Evolutionary conservation across 2,888 invertebrate genomes (phyloP), one percentile per base, ranked within the genome.

Genomic region (Synergus japonicus): DNA sequence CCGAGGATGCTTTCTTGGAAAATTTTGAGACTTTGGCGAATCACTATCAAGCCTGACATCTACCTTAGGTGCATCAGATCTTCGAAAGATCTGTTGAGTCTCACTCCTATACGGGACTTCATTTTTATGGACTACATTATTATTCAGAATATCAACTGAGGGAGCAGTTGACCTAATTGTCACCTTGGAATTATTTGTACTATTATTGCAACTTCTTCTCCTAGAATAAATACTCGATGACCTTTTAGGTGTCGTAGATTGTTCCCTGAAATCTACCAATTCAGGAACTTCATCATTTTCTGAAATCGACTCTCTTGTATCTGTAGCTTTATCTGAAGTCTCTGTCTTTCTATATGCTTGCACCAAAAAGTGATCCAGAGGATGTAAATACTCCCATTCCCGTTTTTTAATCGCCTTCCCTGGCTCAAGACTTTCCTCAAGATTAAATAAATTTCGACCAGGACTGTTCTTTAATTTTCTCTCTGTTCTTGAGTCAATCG

Each of bases 341-440:
- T 78, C 76, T 2, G 83, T 81, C 15, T 76, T 86, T 4, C 43
- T 44, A 18, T 15, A 22, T 5, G 83, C 80, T 54, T 85, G 87
- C 9, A 86, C 79, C 64, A 89, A 66, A 76, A 92, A 92, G 76
- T 90, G 88, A 54, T 91, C 89, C 77, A 90, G 76, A 0, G 90
- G 90, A 78, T 89, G 87, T 1, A 86, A 65, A 22, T 82, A 86
- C 29, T 83, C 83, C 4, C 80, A 76, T 18, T 88, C 85, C 15
- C 76, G 83, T 18, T 81, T 87, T 44, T 83, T 81, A 54, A 83
- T 78, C 0, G 78, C 58, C 0, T 79, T 80, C 0, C 83, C 81
- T 18, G 87, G 85, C 49, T 84, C 83, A 13, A 84, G 82, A 29
- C 86, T 85, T 10, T 89, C 90, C 15, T 88, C 76, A 43, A 89